Evolutionary conservation across 2,888 invertebrate species (phyloP).

Genomic region (Ceraclea dissimilis): DNA sequence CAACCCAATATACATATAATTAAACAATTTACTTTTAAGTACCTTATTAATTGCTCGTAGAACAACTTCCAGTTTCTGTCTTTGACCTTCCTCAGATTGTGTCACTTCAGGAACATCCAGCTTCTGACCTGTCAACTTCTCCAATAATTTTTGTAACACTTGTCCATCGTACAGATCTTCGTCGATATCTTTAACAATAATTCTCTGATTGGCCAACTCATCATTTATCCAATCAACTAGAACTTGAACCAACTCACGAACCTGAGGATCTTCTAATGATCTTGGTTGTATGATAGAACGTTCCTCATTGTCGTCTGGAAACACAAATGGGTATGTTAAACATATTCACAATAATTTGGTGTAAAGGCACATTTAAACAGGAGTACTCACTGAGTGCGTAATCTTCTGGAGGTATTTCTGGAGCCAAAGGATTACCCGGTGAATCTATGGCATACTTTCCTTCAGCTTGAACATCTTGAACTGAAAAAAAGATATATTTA

Average conservation of each 20-base stretch:
- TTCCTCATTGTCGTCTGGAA: slow-evolving; percentile 90
- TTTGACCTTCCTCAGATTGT: slow-evolving; percentile 95
- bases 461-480: slow-evolving; percentile 91
- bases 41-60: slow-evolving; percentile 83
- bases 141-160: slow-evolving; percentile 64
- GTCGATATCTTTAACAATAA: slow-evolving; percentile 92
- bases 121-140: slow-evolving; percentile 81
- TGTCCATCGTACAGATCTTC: slow-evolving; percentile 99
- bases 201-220: slow-evolving; percentile 90
- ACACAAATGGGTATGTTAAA: background rate
- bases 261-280: slow-evolving; percentile 79
- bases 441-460: slow-evolving; percentile 95
- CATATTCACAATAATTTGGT: background rate
- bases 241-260: slow-evolving; percentile 75
- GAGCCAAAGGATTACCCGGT: slow-evolving; percentile 83
- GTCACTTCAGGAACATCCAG: slow-evolving; percentile 97
- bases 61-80: slow-evolving; percentile 87
- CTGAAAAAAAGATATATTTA: slow-evolving; percentile 40
- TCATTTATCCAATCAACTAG: slow-evolving; percentile 98
- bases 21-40: slow-evolving; percentile 21
- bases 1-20: slow-evolving; percentile 6
- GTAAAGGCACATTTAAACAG: background rate
- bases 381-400: slow-evolving; percentile 69
- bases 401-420: slow-evolving; percentile 88
- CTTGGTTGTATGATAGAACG: slow-evolving; percentile 89